Evolutionary conservation across 2,888 invertebrate species (phyloP), one percentile per base, ranked within the genome.

Genomic region (Synanthedon andrenaeformis): DNA sequence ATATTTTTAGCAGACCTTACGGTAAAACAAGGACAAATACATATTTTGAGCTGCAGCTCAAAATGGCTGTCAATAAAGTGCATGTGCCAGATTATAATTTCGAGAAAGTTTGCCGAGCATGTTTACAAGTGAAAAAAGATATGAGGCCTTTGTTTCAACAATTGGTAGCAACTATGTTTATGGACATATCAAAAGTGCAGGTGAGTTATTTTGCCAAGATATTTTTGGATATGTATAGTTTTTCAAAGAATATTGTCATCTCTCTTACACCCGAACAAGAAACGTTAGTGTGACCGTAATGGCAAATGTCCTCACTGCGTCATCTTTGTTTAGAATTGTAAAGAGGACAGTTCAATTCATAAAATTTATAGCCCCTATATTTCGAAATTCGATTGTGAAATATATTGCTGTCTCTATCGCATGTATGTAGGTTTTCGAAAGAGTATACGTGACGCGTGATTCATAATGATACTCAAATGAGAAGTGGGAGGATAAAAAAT

Each of bases 101-200:
- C 63, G 90, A 90, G 62, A 90, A 90, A 80, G 89, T 91, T 66
- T 91, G 91, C 73, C 88, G 91, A 19, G 89, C 90, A 53, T 91
- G 91, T 74, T 81, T 91, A 65, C 88, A 89, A 61, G 84, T 89
- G 63, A 91, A 91, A 67, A 91, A 90, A 68, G 91, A 91, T 66
- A 91, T 91, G 91, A 80, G 91, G 62, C 91, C 91, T 35, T 70
- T 91, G 56, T 91, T 91, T 66, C 90, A 90, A 60, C 91, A 91
- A 70, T 89, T 90, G 59, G 89, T 91, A 49, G 90, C 91, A 14
- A 90, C 90, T 60, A 91, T 91, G 91, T 64, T 91, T 62, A 90
- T 90, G 90, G 90, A 89, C 60, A 90, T 90, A 74, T 89, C 90
- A 55, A 89, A 88, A 72, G 89, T 91, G 59, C 87, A 89, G 77